Evolutionary conservation across 2,888 invertebrate species (phyloP).

Genomic region (Junonia oenone): DNA sequence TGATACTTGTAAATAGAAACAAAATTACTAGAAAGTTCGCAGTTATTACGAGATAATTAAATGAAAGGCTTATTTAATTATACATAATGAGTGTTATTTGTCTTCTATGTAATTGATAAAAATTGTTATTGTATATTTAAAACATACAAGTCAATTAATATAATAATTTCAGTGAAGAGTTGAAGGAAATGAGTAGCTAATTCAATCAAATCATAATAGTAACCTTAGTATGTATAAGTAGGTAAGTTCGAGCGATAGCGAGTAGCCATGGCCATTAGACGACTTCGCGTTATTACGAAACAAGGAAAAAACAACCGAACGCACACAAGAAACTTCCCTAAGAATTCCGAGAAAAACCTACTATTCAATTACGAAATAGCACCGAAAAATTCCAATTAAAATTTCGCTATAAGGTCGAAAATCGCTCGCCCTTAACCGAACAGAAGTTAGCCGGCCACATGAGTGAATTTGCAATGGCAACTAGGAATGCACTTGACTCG

Average conservation of each 20-base stretch:
- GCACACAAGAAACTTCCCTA: not conserved
- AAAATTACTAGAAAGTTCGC: too few relatives aligned
- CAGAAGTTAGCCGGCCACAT: conserved; percentile 48
- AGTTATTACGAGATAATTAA: too few relatives aligned
- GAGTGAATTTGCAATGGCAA: conserved; percentile 55
- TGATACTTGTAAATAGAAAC: too few relatives aligned
- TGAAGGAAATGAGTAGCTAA: conserved; percentile 20
- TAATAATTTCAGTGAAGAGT: not conserved
- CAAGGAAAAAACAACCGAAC: conserved; percentile 19
- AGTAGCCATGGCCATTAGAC: conserved; percentile 14
- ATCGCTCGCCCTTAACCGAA: conserved; percentile 36
- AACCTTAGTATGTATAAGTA: conserved; percentile 15
- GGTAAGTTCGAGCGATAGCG: conserved; percentile 7
- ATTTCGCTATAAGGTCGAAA: conserved; percentile 27
- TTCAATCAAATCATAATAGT: conserved; percentile 25
- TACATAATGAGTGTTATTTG: too few relatives aligned
- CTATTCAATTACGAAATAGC: not conserved
- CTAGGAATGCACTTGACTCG: conserved; percentile 61
- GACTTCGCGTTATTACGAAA: not conserved
- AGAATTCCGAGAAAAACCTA: not conserved
- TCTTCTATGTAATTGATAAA: too few relatives aligned
- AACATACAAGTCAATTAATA: not conserved
- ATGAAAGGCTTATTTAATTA: too few relatives aligned
- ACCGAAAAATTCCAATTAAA: conserved; percentile 35
- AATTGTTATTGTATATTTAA: not conserved